Conservation (phyloP, 2,113 vertebrate species). For the Noturus placidus region DNA sequence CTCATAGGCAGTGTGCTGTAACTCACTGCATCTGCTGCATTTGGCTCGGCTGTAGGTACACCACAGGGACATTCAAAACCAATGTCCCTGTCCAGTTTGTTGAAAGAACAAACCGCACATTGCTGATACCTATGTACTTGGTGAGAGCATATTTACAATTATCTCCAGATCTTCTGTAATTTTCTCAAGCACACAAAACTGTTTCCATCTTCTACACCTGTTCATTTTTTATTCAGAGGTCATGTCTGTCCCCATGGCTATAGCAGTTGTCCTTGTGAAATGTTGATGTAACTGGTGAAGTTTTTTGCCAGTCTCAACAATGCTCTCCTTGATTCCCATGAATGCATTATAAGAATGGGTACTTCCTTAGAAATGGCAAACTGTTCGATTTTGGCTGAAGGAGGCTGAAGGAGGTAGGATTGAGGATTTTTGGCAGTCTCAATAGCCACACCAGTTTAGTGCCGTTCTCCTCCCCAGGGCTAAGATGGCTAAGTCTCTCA, state of each 20-base stretch:
- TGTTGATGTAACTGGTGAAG: not conserved
- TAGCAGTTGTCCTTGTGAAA: not conserved
- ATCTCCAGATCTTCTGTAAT: not conserved
- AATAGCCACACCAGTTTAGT: not conserved
- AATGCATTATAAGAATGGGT: not conserved
- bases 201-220: too few species aligned
- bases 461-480: not conserved
- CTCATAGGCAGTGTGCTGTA: not conserved
- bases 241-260: not conserved
- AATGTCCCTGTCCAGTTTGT: constrained; percentile 15
- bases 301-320: not conserved
- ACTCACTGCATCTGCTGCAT: constrained; percentile 1
- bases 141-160: not conserved
- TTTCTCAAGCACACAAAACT: not conserved
- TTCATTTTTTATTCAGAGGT: not conserved
- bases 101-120: not conserved
- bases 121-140: not conserved
- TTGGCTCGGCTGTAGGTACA: not conserved
- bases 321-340: not conserved
- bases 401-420: not conserved
- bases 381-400: not conserved
- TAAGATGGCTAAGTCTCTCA: not conserved
- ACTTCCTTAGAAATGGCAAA: not conserved
- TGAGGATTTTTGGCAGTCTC: not conserved
- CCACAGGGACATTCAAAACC: constrained; percentile 3